Evolutionary conservation across 2,113 vertebrate genomes (phyloP), one percentile per base, ranked within the genome.

Genomic region (Bombycilla garrulus): DNA sequence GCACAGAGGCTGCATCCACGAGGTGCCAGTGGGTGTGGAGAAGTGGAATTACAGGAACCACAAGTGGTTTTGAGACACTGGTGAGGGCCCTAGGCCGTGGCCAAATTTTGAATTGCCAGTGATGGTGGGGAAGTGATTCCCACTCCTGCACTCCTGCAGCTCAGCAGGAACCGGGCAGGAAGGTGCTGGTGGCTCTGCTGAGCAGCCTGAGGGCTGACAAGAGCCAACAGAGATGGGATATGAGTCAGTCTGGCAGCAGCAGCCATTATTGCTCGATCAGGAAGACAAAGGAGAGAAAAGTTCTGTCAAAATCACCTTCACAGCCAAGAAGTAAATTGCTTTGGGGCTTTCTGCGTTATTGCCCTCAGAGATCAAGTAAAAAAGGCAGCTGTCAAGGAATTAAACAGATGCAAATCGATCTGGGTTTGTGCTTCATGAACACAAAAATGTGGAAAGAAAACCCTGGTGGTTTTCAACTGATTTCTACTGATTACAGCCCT

Each of bases 1-100:
- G 12, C 54, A 47, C 25, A 33, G 40, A 48, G 51, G 31, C 47
- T 69, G 42, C 19, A 5, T 65, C 72, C 3, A 0, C 54, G 28
- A 1, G 1, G 36, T 51, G 29, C 36, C 1, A 1, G 26, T 61
- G 42, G 66, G 45, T 3, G 2, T 17, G 51, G 36, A 51, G 26
- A 60, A 57, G 50, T 51, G 78, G 25, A 77, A 76, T 25, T 42
- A 62, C 6, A 15, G 66, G 67, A 28, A 45, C 28, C 23, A 54
- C 28, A 20, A 28, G 33, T 64, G 66, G 5, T 15, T 88, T 50
- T 6, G 35, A 21, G 47, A 45, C 24, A 11, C 10, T 67, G 44
- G 9, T 11, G 54, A 1, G 47, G 42, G 23, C 36, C 24, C 35
- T 18, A 15, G 73, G 42, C 16, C 72, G 9, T 12, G 50, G 58